Evolutionary conservation across 1,140 invertebrate genomes (phyloP), one percentile per base, ranked within the genome.

Genomic region (Papilio polyxenes): DNA sequence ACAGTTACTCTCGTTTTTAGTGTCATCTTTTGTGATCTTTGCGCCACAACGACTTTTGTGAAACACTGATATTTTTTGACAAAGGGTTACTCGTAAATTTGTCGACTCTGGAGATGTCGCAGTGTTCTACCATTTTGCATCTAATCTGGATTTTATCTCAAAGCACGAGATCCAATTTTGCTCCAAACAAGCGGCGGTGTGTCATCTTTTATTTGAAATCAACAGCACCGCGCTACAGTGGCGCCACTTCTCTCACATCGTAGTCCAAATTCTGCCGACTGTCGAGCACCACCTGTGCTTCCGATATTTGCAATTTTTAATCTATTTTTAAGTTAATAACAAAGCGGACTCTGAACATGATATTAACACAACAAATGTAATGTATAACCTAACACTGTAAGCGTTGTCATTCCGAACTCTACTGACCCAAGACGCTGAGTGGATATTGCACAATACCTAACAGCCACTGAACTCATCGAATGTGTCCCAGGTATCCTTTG

Each of bases 271-370:
- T 92, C 89, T 87, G 91, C 91, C 89, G 89, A 88, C 86, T 92
- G 82, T 90, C 87, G 86, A 93, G 92, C 92, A 93, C 92, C 90
- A 89, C 90, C 87, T 93, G 93, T 94, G 93, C 93, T 94, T 94
- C 84, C 87, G 86, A 91, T 92, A 92, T 93, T 89, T 92, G 91
- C 92, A 92, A 93, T 92, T 91, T 87, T 91, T 92, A 87, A 88
- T 92, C 89, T 91, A 89, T 92, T 90, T 92, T 91, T 90, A 82
- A 88, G 86, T 91, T 89, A 77, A 87, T 84, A 86, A 85, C 49
- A 77, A 75, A 91, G 89, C 82, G 87, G 85, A 85, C 83, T 82
- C 84, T 81, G 78, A 84, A 89, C 89, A 90, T 86, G 75, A 86
- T 72, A 85, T 85, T 77, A 82, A 89, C 89, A 89, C 85, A 89